These are phyloP conservation scores for Portunus trituberculatus DNA, from an alignment of 1,140 invertebrate species.

Conservation along the genomic window DNA sequence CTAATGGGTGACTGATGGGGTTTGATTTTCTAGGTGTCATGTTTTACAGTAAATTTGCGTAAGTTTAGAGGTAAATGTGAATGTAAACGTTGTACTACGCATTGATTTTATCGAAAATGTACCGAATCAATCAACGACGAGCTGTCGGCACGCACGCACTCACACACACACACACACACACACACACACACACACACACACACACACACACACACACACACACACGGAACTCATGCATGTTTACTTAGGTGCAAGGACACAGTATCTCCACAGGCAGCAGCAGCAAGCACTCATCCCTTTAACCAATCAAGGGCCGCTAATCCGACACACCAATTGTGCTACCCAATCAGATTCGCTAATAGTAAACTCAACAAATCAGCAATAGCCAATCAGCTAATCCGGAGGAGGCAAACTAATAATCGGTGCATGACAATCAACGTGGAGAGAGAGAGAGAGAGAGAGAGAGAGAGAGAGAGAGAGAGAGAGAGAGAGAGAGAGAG, in stretches of 20 bases:
- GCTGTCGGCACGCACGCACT: neutral
- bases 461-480: neutral
- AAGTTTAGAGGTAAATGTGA: too few species aligned
- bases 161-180: neutral
- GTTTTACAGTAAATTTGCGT: too few species aligned
- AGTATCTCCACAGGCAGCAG: too few species aligned
- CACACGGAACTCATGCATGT: too few species aligned
- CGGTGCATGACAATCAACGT: conserved; percentile 2
- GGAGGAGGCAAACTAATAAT: neutral
- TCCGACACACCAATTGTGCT: conserved; percentile 18
- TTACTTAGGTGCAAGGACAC: too few species aligned
- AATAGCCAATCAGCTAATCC: neutral
- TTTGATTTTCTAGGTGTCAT: too few species aligned
- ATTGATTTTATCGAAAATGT: too few species aligned
- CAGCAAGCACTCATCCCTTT: neutral
- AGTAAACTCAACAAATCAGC: neutral
- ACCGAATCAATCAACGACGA: neutral
- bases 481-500: too few species aligned
- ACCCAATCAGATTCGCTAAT: neutral
- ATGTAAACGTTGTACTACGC: too few species aligned
- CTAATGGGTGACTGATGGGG: too few species aligned
- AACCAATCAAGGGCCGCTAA: conserved; percentile 1
- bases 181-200: conserved; percentile 5
- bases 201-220: too few species aligned
- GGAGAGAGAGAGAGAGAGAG: neutral